phyloP scores from a whole-genome alignment of 2,888 invertebrate genomes.

The Dermolepida albohirtum region DNA sequence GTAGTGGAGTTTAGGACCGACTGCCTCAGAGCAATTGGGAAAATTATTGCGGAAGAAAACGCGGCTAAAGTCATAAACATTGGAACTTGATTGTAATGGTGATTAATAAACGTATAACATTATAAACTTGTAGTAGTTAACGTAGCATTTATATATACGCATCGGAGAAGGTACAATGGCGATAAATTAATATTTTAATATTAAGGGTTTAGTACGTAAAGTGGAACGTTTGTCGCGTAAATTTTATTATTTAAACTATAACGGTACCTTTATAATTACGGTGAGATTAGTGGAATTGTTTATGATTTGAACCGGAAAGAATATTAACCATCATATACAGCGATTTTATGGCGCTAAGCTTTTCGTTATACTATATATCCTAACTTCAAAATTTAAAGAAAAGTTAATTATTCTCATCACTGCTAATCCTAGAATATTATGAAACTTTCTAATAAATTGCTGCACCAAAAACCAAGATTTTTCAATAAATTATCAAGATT shows the following conservation, averaged over 20 bases:
- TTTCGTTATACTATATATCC: no score
- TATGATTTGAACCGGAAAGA: no score
- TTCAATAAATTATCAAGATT: no score
- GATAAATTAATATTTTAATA: constrained; percentile 16
- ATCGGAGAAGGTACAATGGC: not conserved
- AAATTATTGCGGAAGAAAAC: constrained; percentile 32
- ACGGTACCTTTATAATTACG: no score
- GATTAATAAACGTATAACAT: constrained; percentile 35
- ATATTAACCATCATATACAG: not conserved
- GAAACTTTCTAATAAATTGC: no score
- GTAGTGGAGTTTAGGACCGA: constrained; percentile 5
- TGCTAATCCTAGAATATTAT: no score
- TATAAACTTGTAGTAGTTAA: constrained; percentile 24
- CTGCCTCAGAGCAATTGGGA: constrained; percentile 17
- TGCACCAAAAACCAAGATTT: no score
- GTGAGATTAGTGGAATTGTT: no score
- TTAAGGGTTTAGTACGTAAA: constrained; percentile 5
- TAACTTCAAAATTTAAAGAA: no score
- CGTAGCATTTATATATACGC: constrained; percentile 9
- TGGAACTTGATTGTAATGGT: constrained; percentile 32
- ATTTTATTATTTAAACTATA: constrained; percentile 5
- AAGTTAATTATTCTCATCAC: no score
- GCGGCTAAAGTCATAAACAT: constrained; percentile 25
- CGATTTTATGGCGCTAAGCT: no score
- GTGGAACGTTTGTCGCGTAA: not conserved